These are phyloP conservation scores for Andrena trimmerana DNA, from an alignment of 2,888 invertebrate species.

Conservation along the genomic window DNA sequence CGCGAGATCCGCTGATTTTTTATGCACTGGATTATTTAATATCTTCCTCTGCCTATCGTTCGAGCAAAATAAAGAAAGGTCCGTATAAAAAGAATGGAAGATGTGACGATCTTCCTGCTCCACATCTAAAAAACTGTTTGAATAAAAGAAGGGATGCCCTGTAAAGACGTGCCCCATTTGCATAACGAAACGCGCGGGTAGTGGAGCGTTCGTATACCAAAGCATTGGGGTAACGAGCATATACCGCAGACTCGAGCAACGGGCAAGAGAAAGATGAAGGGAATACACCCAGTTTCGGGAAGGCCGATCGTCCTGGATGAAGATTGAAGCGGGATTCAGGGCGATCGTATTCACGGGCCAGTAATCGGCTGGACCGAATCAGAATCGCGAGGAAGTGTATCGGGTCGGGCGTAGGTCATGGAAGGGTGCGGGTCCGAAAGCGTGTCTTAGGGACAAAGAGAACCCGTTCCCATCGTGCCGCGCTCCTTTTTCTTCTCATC, in stretches of 20 bases:
- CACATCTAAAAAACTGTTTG: too few species aligned
- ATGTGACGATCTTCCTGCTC: too few species aligned
- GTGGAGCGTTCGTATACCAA: background rate
- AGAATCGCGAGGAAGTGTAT: conserved; percentile 36
- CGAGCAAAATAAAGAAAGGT: too few species aligned
- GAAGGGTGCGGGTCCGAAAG: conserved; percentile 41
- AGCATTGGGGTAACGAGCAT: background rate
- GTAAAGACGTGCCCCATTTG: too few species aligned
- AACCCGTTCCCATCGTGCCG: conserved; percentile 41
- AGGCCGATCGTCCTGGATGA: background rate
- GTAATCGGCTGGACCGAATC: conserved; percentile 7
- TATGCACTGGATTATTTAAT: too few species aligned
- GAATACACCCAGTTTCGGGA: background rate
- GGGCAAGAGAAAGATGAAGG: background rate
- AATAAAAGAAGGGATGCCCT: too few species aligned
- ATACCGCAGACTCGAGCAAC: background rate
- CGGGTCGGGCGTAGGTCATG: conserved; percentile 49
- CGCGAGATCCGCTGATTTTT: too few species aligned
- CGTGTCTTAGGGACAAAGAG: conserved; percentile 55
- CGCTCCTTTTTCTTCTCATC: conserved; percentile 3
- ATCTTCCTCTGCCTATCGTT: too few species aligned
- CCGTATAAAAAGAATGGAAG: too few species aligned
- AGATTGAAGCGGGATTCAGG: background rate
- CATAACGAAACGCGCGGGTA: too few species aligned
- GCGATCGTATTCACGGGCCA: conserved; percentile 9